These are phyloP conservation scores for Macrostomum cliftonense DNA, from an alignment of 2,888 invertebrate genomes.

Conservation along the genomic window DNA sequence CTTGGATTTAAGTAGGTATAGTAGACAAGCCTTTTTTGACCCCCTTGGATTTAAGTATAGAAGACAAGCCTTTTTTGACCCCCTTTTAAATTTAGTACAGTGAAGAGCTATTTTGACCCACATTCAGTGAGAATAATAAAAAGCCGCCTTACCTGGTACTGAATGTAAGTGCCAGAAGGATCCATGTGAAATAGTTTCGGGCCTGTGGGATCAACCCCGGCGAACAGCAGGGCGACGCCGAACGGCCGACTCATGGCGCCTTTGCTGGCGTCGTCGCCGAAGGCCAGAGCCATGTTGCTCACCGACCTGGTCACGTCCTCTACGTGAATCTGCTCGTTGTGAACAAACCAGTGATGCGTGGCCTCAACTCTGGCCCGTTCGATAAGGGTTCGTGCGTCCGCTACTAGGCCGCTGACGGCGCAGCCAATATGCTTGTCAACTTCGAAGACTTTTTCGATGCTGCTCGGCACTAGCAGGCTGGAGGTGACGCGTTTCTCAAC, in stretches of 20 bases:
- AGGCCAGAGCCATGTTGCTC: conserved; percentile 92
- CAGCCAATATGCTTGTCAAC: conserved; percentile 91
- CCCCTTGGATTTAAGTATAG: too few relatives aligned
- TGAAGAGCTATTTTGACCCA: too few relatives aligned
- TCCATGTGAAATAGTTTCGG: conserved; percentile 91
- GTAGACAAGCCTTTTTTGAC: too few relatives aligned
- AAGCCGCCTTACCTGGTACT: conserved; percentile 50
- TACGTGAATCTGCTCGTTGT: conserved; percentile 82
- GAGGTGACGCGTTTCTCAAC: conserved; percentile 96
- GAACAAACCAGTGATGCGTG: conserved; percentile 76
- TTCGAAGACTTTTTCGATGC: conserved; percentile 95
- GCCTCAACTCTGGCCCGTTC: conserved; percentile 87
- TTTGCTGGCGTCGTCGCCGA: conserved; percentile 81
- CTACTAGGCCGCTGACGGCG: conserved; percentile 89
- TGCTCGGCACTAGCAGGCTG: conserved; percentile 78
- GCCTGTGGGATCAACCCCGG: conserved; percentile 70
- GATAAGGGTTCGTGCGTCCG: conserved; percentile 80
- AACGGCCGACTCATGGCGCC: conserved; percentile 72
- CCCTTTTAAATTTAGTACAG: too few relatives aligned
- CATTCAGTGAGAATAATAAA: too few relatives aligned
- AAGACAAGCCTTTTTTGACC: too few relatives aligned
- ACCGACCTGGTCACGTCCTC: conserved; percentile 96
- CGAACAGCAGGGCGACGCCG: conserved; percentile 93
- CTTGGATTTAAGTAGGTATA: too few relatives aligned
- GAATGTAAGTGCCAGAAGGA: conserved; percentile 91